Percentiles rank a stretch among this genome's conserved stretches.
Conservation (phyloP, 2,113 vertebrate species). For the Recurvirostra avosetta region DNA sequence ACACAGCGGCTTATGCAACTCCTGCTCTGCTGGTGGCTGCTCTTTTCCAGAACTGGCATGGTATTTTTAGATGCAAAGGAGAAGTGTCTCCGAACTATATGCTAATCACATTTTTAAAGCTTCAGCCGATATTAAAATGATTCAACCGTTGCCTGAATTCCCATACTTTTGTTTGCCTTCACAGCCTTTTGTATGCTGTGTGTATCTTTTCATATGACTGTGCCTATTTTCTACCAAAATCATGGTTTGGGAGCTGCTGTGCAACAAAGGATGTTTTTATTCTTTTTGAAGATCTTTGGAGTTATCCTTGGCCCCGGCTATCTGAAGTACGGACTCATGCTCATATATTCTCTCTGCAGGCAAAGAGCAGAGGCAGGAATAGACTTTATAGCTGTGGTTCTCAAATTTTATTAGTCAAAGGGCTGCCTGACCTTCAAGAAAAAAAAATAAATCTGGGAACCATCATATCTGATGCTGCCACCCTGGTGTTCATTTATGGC, state of each 20-base stretch:
- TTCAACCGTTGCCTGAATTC: slow-evolving; percentile 11
- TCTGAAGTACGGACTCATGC: not conserved
- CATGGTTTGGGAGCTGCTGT: not conserved
- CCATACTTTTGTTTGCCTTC: not conserved
- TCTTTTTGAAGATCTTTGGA: slow-evolving; percentile 27
- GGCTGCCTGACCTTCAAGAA: slow-evolving; percentile 34
- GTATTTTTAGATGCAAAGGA: slow-evolving; percentile 37
- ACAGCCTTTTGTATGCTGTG: not conserved
- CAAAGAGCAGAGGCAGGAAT: not conserved
- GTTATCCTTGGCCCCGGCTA: not conserved
- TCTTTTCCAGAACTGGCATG: not conserved
- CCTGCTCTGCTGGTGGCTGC: slow-evolving; percentile 1
- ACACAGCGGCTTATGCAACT: not conserved
- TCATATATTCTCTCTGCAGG: slow-evolving; percentile 19
- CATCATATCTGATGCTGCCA: slow-evolving; percentile 11
- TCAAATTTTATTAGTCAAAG: slow-evolving; percentile 50
- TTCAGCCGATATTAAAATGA: slow-evolving; percentile 28
- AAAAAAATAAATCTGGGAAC: not conserved
- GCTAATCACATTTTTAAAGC: slow-evolving; percentile 36
- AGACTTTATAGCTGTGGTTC: slow-evolving; percentile 27
- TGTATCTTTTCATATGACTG: not conserved
- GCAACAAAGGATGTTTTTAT: slow-evolving; percentile 21
- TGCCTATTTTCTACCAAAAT: slow-evolving; percentile 9
- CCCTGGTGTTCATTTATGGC: slow-evolving; percentile 20
- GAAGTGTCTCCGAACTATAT: slow-evolving; percentile 15